phyloP scores from a whole-genome alignment of 2,888 invertebrate species.

The Hecatera dysodea region DNA sequence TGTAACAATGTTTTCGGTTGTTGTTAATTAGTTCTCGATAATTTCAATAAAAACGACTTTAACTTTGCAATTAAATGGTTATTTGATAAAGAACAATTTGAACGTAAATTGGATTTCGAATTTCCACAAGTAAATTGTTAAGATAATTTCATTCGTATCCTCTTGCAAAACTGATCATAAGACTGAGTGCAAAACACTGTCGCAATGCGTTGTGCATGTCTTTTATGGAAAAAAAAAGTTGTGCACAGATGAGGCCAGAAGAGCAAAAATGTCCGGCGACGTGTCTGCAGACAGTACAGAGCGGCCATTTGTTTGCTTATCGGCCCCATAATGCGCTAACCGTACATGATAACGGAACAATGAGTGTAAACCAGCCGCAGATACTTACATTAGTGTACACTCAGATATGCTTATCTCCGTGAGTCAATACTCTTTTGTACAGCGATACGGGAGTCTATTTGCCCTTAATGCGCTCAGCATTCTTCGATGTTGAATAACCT shows the following conservation, averaged over 20 bases:
- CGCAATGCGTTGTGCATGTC: slow-evolving; percentile 46
- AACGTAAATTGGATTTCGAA: slow-evolving; percentile 24
- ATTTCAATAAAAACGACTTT: slow-evolving; percentile 19
- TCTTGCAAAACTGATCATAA: slow-evolving; percentile 30
- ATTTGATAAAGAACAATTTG: slow-evolving; percentile 20
- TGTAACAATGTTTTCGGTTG: not conserved
- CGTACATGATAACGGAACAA: slow-evolving; percentile 88
- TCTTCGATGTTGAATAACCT: slow-evolving; percentile 85
- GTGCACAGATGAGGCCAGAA: slow-evolving; percentile 59
- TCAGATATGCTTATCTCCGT: slow-evolving; percentile 87
- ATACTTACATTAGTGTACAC: slow-evolving; percentile 85
- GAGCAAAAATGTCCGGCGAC: slow-evolving; percentile 65
- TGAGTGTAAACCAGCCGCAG: slow-evolving; percentile 85
- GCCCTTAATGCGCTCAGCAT: slow-evolving; percentile 87
- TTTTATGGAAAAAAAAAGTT: slow-evolving; percentile 42
- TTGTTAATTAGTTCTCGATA: slow-evolving; percentile 1
- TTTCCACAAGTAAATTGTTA: slow-evolving; percentile 11
- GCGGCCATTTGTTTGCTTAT: slow-evolving; percentile 87
- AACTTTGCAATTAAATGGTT: slow-evolving; percentile 15
- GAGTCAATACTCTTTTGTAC: slow-evolving; percentile 90
- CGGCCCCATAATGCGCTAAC: slow-evolving; percentile 87
- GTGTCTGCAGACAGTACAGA: slow-evolving; percentile 70
- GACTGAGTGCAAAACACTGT: slow-evolving; percentile 44
- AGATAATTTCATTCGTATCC: slow-evolving; percentile 13
- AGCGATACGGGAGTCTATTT: slow-evolving; percentile 88